Percentiles rank a stretch among this genome's conserved stretches.
These are phyloP conservation scores for Galeruca laticollis DNA, from an alignment of 2,888 invertebrate species.

Conservation along the genomic window DNA sequence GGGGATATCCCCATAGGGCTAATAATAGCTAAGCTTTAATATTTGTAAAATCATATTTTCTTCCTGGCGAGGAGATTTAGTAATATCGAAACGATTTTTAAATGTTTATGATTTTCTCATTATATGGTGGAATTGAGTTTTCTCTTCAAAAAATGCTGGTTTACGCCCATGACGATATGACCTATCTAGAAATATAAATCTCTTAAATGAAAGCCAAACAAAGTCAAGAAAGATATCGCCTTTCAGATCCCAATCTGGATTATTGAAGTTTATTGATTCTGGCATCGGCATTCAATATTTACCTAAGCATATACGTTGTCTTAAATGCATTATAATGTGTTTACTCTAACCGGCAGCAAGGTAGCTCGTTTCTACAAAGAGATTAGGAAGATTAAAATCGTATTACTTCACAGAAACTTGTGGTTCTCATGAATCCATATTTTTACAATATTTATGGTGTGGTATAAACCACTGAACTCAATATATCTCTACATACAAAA, in stretches of 20 bases:
- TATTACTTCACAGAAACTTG: conserved; percentile 16
- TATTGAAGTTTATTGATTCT: conserved; percentile 61
- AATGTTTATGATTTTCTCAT: no score
- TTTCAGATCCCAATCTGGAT: conserved; percentile 60
- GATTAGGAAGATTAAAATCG: conserved; percentile 12
- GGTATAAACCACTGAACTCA: no score
- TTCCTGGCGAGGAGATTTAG: no score
- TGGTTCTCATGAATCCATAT: not conserved
- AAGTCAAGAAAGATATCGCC: conserved; percentile 56
- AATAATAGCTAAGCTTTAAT: no score
- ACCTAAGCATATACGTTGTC: conserved; percentile 57
- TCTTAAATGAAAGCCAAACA: conserved; percentile 49
- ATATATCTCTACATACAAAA: no score
- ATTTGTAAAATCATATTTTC: no score
- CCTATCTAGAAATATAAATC: conserved; percentile 55
- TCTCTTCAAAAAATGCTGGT: conserved; percentile 1
- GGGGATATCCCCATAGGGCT: no score
- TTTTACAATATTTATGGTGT: no score
- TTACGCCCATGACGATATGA: conserved; percentile 46
- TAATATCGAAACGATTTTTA: no score
- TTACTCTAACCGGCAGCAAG: conserved; percentile 46
- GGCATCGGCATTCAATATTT: conserved; percentile 60
- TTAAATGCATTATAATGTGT: conserved; percentile 61
- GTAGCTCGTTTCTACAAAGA: conserved; percentile 10
- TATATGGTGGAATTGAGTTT: no score